Base-by-base conservation (phyloP, 2,797 vertebrate species). In the Dendrocincla tyrannina region DNA sequence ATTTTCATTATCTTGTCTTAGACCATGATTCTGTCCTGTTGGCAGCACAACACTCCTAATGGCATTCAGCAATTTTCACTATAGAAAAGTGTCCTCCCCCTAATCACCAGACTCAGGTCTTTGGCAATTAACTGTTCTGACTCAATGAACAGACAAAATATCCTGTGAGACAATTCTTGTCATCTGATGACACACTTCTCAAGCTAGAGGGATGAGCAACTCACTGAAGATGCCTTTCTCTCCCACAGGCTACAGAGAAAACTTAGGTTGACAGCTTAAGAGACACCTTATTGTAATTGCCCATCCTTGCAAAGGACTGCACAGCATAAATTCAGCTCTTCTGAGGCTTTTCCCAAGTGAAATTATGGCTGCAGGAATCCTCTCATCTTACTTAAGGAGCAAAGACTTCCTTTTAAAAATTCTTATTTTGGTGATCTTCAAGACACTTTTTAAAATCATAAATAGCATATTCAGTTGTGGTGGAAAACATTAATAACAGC, bases 1-100 rank as follows among this genome's bases (percentile, higher is more conserved):
- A 17, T 12, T 88, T 85, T 83, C 78, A 3, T 9, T 72, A 1
- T 30, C 10, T 59, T 47, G 5, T 19, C 28, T 56, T 58, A 85
- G 37, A 52, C 6, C 6, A 9, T 1, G 5, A 2, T 19, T 58
- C 32, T 35, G 2, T 49, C 30, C 24, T 3, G 0, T 5, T 49
- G 37, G 22, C 17, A 64, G 13, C 30, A 53, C n/a, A 53, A 18
- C 4, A 13, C 3, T 42, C 22, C 11, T 10, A 28, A 35, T 25
- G 25, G 23, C 22, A 42, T 32, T 55, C 13, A 74, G 19, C 17
- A 70, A 5, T 88, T 77, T 80, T 46, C 22, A 41, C 14, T 8
- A 28, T 10, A 10, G 68, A 64, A 87, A 62, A 75, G 15, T 56
- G 33, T 60, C 47, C 32, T 80, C n/a, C 18, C 37, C 8, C n/a